These are phyloP conservation scores for Neosilurus mollespiculum DNA, from an alignment of 2,797 vertebrate species.

Conservation along the genomic window DNA sequence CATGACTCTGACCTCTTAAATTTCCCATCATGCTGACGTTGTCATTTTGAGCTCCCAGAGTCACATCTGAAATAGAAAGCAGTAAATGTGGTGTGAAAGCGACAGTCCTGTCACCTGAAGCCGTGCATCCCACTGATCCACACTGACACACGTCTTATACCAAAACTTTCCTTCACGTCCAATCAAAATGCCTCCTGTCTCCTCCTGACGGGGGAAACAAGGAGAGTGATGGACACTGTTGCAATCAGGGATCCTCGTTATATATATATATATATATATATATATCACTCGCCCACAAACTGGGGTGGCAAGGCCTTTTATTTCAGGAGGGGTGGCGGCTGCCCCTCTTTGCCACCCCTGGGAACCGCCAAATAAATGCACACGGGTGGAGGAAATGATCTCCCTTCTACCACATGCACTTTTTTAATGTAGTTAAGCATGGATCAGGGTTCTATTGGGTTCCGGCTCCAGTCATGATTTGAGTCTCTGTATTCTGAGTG, in stretches of 20 bases:
- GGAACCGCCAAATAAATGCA: too few species aligned
- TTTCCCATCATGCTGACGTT: not conserved
- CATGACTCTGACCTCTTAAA: not conserved
- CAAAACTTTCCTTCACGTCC: conserved; percentile 64
- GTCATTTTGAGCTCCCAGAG: conserved; percentile 26
- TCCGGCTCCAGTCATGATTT: too few species aligned
- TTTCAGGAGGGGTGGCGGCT: too few species aligned
- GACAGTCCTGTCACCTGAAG: conserved; percentile 61
- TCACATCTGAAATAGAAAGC: not conserved
- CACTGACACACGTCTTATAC: conserved; percentile 71
- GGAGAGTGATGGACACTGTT: conserved; percentile 61
- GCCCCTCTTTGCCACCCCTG: too few species aligned
- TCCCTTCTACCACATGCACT: too few species aligned
- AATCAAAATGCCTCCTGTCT: conserved; percentile 73
- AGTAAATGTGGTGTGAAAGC: conserved; percentile 55
- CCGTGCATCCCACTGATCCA: conserved; percentile 65
- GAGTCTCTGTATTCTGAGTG: too few species aligned
- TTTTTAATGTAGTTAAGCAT: conserved; percentile 17
- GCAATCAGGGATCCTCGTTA: too few species aligned
- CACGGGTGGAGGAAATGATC: too few species aligned
- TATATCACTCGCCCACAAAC: too few species aligned
- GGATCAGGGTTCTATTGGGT: conserved; percentile 25
- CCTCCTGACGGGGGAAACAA: conserved; percentile 57
- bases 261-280: too few species aligned
- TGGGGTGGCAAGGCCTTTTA: too few species aligned